Evolutionary conservation across 2,113 vertebrate species (phyloP).

Genomic region (Oryzias curvinotus): DNA sequence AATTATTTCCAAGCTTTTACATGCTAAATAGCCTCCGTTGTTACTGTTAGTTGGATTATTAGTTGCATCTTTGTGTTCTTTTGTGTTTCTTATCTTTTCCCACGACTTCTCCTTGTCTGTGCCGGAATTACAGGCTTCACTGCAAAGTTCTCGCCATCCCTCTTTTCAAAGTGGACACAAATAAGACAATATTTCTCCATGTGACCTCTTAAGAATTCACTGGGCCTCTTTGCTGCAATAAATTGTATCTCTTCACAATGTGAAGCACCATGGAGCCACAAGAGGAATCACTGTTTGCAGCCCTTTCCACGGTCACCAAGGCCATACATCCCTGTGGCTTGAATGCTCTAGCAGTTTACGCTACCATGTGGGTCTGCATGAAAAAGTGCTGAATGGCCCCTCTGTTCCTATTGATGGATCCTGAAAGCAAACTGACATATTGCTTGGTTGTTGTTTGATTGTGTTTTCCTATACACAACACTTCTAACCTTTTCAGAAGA

Average conservation of each 20-base stretch:
- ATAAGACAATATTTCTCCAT: conserved; percentile 46
- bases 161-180: conserved; percentile 50
- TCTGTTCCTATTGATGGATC: conserved; percentile 2
- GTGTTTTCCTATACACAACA: neutral
- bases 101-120: neutral
- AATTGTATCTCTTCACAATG: conserved; percentile 64
- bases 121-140: conserved; percentile 2
- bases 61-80: neutral
- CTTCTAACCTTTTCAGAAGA: conserved; percentile 44
- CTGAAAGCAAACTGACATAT: conserved; percentile 4
- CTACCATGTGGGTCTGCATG: conserved; percentile 1
- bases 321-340: conserved; percentile 9
- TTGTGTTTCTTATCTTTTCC: conserved; percentile 26
- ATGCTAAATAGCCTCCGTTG: neutral
- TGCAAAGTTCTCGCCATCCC: conserved; percentile 12
- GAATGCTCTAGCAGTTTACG: conserved; percentile 4
- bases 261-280: conserved; percentile 57
- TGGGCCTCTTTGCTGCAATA: conserved; percentile 49
- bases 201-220: conserved; percentile 32
- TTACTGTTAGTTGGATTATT: neutral
- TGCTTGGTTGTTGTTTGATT: conserved; percentile 11
- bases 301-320: conserved; percentile 14
- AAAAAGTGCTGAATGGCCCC: conserved; percentile 1
- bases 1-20: too few species aligned
- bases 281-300: conserved; percentile 46